Base-by-base conservation (phyloP, 2,113 vertebrate genomes). In the Rhinopomastus cyanomelas region DNA sequence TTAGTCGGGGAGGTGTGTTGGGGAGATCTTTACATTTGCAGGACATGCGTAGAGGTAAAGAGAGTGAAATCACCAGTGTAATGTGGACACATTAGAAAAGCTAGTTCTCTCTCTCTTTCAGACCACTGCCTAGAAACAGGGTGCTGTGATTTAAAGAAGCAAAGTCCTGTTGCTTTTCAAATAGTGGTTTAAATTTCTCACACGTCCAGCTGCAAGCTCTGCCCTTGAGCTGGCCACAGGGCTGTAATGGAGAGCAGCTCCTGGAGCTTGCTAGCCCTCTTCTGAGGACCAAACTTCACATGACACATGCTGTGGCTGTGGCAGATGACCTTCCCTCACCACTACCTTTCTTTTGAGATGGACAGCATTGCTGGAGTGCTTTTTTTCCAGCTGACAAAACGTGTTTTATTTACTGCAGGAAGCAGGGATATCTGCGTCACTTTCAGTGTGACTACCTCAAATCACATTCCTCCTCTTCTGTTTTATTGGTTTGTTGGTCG, bases 351-450 rank as follows among this genome's bases (percentile, higher is more conserved):
- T 88, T 79, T 60, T 29, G 59, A 89, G 87, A 77, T 65, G 78
- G 77, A 69, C 36, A 71, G 37, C 68, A 14, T 71, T 85, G 64
- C 60, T 75, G 46, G 34, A 82, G 57, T 72, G 72, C 4, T 23
- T 68, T 76, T 30, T 37, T 60, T 5, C 44, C n/a, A 71, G 68
- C 49, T 94, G 86, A 82, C 51, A 65, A 49, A 85, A 48, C 78
- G 57, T 83, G 29, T 72, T 93, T 93, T 71, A 87, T 94, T 95
- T 92, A 78, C 76, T 83, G 69, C 51, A 69, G 82, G 89, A 91
- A 89, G 82, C 74, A 81, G 82, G 73, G 90, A 89, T 91, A 68
- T 73, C 62, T 65, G 30, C 78, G 82, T 88, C 60, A 11, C 25
- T 78, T 67, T 36, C 78, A 79, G 57, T 77, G 69, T 72, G 69